A percentile compares a stretch with the other conserved stretches of the same genome.
Conservation (phyloP, 2,113 vertebrate genomes). For the Romanogobio albipinnatus region DNA sequence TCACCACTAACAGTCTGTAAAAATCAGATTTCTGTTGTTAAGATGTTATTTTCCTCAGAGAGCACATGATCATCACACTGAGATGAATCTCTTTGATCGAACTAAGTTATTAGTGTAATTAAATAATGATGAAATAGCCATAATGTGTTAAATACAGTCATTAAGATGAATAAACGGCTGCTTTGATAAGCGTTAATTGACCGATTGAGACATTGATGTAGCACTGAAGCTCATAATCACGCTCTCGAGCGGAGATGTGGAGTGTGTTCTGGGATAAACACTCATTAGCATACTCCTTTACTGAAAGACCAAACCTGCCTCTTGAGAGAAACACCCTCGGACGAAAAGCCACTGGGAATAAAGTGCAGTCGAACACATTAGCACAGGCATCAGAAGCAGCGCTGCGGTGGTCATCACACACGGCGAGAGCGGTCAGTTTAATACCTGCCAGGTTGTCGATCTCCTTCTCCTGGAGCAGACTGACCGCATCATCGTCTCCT, state of each 20-base stretch:
- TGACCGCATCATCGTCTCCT: slow-evolving; percentile 95
- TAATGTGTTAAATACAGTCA: slow-evolving; percentile 36
- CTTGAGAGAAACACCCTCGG: slow-evolving; percentile 89
- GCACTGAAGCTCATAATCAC: slow-evolving; percentile 26
- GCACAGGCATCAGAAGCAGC: not conserved
- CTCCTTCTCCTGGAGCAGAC: slow-evolving; percentile 96
- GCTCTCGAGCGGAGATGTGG: slow-evolving; percentile 7
- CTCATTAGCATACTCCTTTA: slow-evolving; percentile 65
- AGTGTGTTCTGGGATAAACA: slow-evolving; percentile 37
- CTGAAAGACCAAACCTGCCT: slow-evolving; percentile 84
- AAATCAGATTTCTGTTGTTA: not conserved
- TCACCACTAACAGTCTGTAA: not conserved
- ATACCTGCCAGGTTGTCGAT: slow-evolving; percentile 97
- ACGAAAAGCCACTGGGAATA: slow-evolving; percentile 86
- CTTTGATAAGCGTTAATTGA: slow-evolving; percentile 45
- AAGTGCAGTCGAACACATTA: slow-evolving; percentile 63
- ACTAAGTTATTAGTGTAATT: not conserved
- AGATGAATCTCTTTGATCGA: not conserved
- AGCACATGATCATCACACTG: not conserved
- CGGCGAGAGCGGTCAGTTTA: too few species aligned
- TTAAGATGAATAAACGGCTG: slow-evolving; percentile 17
- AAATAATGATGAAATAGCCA: slow-evolving; percentile 26
- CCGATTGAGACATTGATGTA: slow-evolving; percentile 54
- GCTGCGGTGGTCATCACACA: too few species aligned
- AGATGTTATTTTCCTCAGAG: not conserved